Percentiles rank a stretch among this genome's conserved stretches.
phyloP scores from a whole-genome alignment of 2,888 invertebrate species.

The Electrophaes corylata region DNA sequence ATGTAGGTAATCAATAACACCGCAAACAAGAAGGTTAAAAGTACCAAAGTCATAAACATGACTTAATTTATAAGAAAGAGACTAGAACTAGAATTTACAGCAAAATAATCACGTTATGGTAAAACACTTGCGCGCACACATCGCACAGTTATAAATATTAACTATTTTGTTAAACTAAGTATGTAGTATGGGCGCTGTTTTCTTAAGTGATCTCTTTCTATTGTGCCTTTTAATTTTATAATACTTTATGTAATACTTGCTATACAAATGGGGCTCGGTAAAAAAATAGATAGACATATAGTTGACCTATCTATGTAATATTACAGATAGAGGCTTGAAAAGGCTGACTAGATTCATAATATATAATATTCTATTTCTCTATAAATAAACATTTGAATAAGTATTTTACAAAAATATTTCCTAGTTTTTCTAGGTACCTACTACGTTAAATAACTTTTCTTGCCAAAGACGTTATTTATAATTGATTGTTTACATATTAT shows the following conservation, averaged over 20 bases:
- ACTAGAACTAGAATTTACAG: background rate
- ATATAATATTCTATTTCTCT: constrained; percentile 9
- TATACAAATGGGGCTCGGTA: too few species aligned
- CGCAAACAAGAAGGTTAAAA: too few species aligned
- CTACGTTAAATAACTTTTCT: constrained; percentile 36
- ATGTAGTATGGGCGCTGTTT: constrained; percentile 5
- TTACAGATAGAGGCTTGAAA: constrained; percentile 46
- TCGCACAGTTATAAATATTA: background rate
- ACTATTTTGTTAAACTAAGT: background rate
- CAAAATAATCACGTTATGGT: background rate
- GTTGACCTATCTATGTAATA: background rate
- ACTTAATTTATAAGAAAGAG: background rate
- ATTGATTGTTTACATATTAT: constrained; percentile 26
- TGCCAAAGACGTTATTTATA: constrained; percentile 51
- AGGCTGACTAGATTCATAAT: constrained; percentile 60
- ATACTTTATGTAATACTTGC: too few species aligned
- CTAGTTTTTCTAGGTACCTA: constrained; percentile 10
- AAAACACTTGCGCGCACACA: background rate
- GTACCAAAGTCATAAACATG: background rate
- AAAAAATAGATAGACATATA: too few species aligned
- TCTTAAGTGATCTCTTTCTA: constrained; percentile 17
- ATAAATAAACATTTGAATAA: background rate
- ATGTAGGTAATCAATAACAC: too few species aligned
- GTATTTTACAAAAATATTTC: constrained; percentile 7
- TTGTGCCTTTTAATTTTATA: constrained; percentile 3